Conservation (phyloP, 2,888 invertebrate species). For the Dynastes maya region DNA sequence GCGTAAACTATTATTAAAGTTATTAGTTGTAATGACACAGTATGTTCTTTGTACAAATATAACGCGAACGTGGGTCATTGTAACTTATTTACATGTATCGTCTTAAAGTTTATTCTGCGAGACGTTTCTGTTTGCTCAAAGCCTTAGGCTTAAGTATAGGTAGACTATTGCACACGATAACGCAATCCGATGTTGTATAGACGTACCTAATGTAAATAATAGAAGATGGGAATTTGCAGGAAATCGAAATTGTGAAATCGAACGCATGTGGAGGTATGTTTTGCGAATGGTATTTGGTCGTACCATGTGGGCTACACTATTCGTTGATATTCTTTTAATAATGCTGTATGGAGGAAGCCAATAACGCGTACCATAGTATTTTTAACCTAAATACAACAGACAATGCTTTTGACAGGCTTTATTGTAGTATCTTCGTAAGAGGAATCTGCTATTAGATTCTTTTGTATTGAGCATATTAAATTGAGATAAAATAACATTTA, state of each 20-base stretch:
- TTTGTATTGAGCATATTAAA: too few relatives aligned
- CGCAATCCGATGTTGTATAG: slow-evolving; percentile 11
- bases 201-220: slow-evolving; percentile 23
- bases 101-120: slow-evolving; percentile 12
- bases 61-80: not conserved
- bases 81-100: slow-evolving; percentile 2
- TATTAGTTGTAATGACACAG: not conserved
- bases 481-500: too few relatives aligned
- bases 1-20: not conserved
- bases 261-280: not conserved
- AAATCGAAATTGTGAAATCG: slow-evolving; percentile 17
- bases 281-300: not conserved
- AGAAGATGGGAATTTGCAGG: slow-evolving; percentile 14
- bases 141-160: not conserved
- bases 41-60: slow-evolving; percentile 4
- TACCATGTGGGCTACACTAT: too few relatives aligned
- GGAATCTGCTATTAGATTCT: too few relatives aligned
- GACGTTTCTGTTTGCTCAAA: slow-evolving; percentile 22
- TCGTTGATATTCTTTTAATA: too few relatives aligned
- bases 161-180: not conserved
- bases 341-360: too few relatives aligned
- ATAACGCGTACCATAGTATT: too few relatives aligned
- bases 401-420: too few relatives aligned
- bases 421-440: too few relatives aligned
- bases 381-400: too few relatives aligned